These are phyloP conservation scores for Drosophila stalkeri DNA, from an alignment of 2,888 invertebrate genomes.

Conservation along the genomic window DNA sequence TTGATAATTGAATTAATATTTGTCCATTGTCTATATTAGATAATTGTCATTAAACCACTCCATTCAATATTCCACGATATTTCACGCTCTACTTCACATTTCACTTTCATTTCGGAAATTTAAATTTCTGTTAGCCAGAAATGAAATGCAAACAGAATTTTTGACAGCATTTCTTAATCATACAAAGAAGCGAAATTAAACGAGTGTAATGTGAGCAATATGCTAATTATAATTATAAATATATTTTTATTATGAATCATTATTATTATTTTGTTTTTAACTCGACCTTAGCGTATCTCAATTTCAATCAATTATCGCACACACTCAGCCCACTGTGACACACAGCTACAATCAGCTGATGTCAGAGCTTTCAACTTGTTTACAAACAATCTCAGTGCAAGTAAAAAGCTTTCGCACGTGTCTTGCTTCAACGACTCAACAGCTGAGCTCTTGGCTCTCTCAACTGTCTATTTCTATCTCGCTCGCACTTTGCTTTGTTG, in stretches of 20 bases:
- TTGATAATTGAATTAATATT: conserved; percentile 41
- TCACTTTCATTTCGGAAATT: conserved; percentile 34
- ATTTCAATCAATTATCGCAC: background rate
- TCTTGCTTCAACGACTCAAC: conserved; percentile 5
- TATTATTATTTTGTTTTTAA: too few species aligned
- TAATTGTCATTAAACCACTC: conserved; percentile 32
- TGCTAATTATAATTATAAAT: background rate
- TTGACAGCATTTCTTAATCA: background rate
- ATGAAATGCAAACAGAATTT: background rate
- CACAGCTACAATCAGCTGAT: conserved; percentile 54
- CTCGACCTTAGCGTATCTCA: background rate
- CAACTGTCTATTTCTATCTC: background rate
- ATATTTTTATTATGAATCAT: background rate
- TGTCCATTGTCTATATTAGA: conserved; percentile 44
- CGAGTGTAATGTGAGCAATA: background rate
- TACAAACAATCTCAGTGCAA: conserved; percentile 57
- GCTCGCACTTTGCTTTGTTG: conserved; percentile 23
- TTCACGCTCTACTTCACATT: conserved; percentile 60
- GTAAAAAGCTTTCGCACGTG: conserved; percentile 57
- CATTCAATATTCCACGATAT: conserved; percentile 12
- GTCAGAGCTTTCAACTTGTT: conserved; percentile 66
- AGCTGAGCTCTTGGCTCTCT: conserved; percentile 27
- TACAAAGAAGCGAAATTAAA: background rate
- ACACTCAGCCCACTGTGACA: conserved; percentile 47
- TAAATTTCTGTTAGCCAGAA: background rate